Conservation (phyloP, 2,888 invertebrate species). For the Drosophila atroscutellata region DNA sequence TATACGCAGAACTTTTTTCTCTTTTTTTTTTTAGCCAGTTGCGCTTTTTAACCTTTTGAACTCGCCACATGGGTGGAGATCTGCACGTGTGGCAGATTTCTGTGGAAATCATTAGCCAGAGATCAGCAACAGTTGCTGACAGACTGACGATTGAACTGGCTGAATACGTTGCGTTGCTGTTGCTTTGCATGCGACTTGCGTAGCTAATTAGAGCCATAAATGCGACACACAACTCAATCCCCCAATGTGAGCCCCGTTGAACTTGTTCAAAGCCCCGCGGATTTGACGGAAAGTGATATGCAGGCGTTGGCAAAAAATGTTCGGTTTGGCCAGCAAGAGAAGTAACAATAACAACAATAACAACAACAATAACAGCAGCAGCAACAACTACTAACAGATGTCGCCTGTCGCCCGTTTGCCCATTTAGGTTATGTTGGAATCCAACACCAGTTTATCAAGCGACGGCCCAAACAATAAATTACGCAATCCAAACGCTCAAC, state of each 20-base stretch:
- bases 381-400: conserved; percentile 57
- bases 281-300: conserved; percentile 78
- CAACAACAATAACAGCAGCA: conserved; percentile 18
- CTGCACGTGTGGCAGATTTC: conserved; percentile 56
- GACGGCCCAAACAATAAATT: conserved; percentile 83
- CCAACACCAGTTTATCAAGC: conserved; percentile 80
- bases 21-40: conserved; percentile 9
- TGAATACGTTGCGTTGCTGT: conserved; percentile 1
- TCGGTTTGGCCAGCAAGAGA: conserved; percentile 15
- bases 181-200: conserved; percentile 81
- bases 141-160: neutral
- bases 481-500: conserved; percentile 83
- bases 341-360: conserved; percentile 32
- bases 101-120: conserved; percentile 65
- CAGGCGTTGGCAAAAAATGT: conserved; percentile 78
- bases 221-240: conserved; percentile 57
- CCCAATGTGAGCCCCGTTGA: conserved; percentile 50
- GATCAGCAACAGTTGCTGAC: conserved; percentile 46
- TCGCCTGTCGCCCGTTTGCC: conserved; percentile 69
- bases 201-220: conserved; percentile 84
- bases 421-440: conserved; percentile 72
- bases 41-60: conserved; percentile 81
- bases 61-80: conserved; percentile 59
- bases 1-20: conserved; percentile 70
- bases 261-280: conserved; percentile 66